Evolutionary conservation across 2,888 invertebrate genomes (phyloP).

Genomic region (Trissoscelio sp.): DNA sequence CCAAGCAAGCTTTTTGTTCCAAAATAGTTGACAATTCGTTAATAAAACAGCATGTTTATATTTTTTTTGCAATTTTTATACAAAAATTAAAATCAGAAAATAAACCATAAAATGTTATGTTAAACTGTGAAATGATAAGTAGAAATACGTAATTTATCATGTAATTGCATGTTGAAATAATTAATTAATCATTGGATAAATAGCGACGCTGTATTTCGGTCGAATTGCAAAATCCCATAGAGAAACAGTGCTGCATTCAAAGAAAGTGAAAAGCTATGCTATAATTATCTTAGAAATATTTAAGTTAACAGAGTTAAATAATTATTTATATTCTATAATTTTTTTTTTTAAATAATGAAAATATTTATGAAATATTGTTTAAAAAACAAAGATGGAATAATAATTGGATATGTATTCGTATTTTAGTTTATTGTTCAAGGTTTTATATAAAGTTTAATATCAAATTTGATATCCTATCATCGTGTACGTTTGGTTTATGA

Average conservation of each 20-base stretch:
- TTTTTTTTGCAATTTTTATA: too few species aligned
- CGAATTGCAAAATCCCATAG: slow-evolving; percentile 23
- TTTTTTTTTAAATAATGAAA: too few species aligned
- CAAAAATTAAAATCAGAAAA: too few species aligned
- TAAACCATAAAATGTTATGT: too few species aligned
- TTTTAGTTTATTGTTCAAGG: background rate
- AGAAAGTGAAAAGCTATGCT: slow-evolving; percentile 1
- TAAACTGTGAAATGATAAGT: too few species aligned
- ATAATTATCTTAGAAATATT: background rate
- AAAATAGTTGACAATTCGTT: too few species aligned
- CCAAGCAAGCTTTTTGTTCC: too few species aligned
- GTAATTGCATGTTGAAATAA: background rate
- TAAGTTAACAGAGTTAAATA: background rate
- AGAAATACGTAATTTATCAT: background rate
- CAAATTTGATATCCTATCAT: background rate
- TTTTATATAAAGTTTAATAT: background rate
- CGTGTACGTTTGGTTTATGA: background rate
- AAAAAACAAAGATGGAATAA: too few species aligned
- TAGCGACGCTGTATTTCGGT: slow-evolving; percentile 13
- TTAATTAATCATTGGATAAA: slow-evolving; percentile 21
- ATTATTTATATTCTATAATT: too few species aligned
- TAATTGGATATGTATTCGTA: too few species aligned
- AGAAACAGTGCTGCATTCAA: slow-evolving; percentile 27
- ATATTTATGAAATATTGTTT: too few species aligned
- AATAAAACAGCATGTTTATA: too few species aligned